Evolutionary conservation across 2,888 invertebrate genomes (phyloP).

Genomic region (Bugulina stolonifera): DNA sequence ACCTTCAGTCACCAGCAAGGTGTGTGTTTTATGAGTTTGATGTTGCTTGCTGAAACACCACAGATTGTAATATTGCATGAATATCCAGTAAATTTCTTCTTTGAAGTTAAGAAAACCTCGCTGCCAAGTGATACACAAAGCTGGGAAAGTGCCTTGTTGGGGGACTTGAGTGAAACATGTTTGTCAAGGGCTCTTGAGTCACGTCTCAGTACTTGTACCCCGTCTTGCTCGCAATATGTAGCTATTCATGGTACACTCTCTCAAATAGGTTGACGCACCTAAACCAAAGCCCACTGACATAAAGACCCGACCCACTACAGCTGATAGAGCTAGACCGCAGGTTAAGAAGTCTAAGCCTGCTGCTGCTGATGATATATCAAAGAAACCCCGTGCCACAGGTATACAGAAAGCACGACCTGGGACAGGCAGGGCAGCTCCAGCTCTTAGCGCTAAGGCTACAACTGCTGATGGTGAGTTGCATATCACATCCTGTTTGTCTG

Average conservation of each 20-base stretch:
- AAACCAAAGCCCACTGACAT: not conserved
- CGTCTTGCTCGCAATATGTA: not conserved
- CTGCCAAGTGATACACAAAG: too few relatives aligned
- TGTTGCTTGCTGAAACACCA: not conserved
- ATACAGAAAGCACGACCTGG: not conserved
- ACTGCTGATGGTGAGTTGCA: conserved; percentile 37
- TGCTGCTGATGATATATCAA: not conserved
- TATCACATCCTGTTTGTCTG: conserved; percentile 37
- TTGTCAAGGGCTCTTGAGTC: too few relatives aligned
- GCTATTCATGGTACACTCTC: not conserved
- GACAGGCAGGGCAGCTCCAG: conserved; percentile 25
- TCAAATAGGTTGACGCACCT: not conserved
- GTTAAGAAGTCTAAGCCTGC: not conserved
- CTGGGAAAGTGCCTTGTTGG: too few relatives aligned
- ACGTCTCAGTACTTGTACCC: too few relatives aligned
- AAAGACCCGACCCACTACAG: not conserved
- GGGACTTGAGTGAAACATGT: too few relatives aligned
- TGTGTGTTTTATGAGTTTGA: not conserved
- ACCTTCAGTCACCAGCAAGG: conserved; percentile 30
- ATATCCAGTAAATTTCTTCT: too few relatives aligned
- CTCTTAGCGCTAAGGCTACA: conserved; percentile 35
- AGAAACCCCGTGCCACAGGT: not conserved
- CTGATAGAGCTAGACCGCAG: not conserved
- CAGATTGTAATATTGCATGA: too few relatives aligned
- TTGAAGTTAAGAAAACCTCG: too few relatives aligned